Evolutionary conservation across 2,113 vertebrate genomes (phyloP).

Genomic region (Toxotes chatareus): DNA sequence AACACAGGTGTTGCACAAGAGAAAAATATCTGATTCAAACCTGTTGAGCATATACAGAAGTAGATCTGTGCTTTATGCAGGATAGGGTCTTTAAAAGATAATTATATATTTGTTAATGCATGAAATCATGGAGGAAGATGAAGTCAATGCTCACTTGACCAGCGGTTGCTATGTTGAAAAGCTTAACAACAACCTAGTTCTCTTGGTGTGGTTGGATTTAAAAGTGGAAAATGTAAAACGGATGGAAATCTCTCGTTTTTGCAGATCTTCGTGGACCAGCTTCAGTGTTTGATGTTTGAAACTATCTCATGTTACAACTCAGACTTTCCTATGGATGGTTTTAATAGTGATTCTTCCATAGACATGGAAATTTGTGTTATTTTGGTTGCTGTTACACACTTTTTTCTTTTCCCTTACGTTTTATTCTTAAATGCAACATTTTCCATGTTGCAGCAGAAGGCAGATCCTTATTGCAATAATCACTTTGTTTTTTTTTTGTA

Average conservation of each 20-base stretch:
- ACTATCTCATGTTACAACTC: conserved; percentile 59
- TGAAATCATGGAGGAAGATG: conserved; percentile 45
- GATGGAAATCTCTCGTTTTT: conserved; percentile 57
- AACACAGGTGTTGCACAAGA: conserved; percentile 61
- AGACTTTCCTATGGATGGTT: conserved; percentile 63
- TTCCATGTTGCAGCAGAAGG: neutral
- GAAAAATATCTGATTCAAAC: conserved; percentile 36
- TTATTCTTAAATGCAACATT: conserved; percentile 12
- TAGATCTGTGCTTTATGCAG: neutral
- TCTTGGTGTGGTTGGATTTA: conserved; percentile 60
- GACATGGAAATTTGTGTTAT: conserved; percentile 43
- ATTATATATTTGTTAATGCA: conserved; percentile 52
- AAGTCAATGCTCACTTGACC: conserved; percentile 51
- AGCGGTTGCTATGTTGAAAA: conserved; percentile 60
- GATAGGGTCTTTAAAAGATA: conserved; percentile 34
- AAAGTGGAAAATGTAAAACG: conserved; percentile 71
- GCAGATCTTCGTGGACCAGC: conserved; percentile 57
- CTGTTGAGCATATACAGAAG: conserved; percentile 20
- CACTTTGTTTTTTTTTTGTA: neutral
- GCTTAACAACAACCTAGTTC: conserved; percentile 44
- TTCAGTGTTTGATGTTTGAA: conserved; percentile 58
- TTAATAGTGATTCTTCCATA: conserved; percentile 38
- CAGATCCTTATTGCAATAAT: neutral
- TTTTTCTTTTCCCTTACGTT: neutral
- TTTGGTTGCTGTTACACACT: conserved; percentile 14